Evolutionary conservation across 2,888 invertebrate species (phyloP), one percentile per base, ranked within the genome.

Genomic region (Hypolimnas misippus): DNA sequence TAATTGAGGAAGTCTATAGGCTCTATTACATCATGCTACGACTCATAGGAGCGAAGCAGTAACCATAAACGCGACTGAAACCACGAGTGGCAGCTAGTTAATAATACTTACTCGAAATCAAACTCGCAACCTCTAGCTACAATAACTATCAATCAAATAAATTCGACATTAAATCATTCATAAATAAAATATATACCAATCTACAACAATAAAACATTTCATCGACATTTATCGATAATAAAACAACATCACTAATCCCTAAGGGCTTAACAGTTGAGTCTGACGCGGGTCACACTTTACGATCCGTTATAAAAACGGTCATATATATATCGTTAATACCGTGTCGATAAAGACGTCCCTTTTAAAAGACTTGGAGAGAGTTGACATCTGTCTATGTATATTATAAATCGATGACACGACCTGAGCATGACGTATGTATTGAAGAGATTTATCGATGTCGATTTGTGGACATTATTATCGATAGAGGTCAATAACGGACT

Each of bases 281-380:
- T 60, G 59, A 64, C 57, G 54, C 57, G 61, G 65, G 65, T 65
- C 61, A 42, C 54, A 58, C 57, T 62, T 65, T 61, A 52, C 59
- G 57, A 65, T 25, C 57, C 17, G 44, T 44, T 56, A 46, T 56
- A 56, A 56, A 56, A 56, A 56, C n/a, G 44, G 56, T 33, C 56
- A 56, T 56, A 56, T 19, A 56, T 46, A 31, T 6, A 29, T 46
- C 46, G 46, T 33, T n/a, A 38, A 29, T 19, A 49, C 5, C 29
- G 7, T 21, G 44, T 25, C 49, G n/a, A 49, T 49, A 49, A 29
- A 49, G 49, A 29, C 19, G 7, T 14, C n/a, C n/a, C 29, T 49
- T 2, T 25, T 49, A 29, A 49, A 49, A 49, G 16, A 14, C 7
- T 29, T 49, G 8, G 7, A 29, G 8, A 14, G 49, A 46, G 10